Percentiles rank a stretch among this genome's conserved stretches.
Conservation (phyloP, 1,140 invertebrate species). For the Tribolium madens region DNA sequence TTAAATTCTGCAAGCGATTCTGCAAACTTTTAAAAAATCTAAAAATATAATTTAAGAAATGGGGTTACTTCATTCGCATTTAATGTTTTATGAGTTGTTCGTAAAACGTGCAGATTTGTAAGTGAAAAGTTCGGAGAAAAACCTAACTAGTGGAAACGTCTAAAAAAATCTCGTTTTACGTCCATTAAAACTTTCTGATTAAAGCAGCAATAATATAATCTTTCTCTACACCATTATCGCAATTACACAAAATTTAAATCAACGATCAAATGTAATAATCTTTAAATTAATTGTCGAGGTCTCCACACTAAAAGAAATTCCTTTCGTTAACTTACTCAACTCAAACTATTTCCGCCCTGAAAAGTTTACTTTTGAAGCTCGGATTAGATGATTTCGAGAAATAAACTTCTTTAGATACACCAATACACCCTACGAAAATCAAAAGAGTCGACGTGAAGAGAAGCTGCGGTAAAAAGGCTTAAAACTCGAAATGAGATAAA, state of each 20-base stretch:
- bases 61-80: slow-evolving; percentile 49
- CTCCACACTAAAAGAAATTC: background rate
- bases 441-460: slow-evolving; percentile 11
- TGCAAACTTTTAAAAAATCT: slow-evolving; percentile 48
- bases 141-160: slow-evolving; percentile 40
- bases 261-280: background rate
- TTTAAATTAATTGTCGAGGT: background rate
- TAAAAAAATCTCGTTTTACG: slow-evolving; percentile 42
- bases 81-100: slow-evolving; percentile 50
- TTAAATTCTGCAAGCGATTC: slow-evolving; percentile 45
- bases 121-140: slow-evolving; percentile 45
- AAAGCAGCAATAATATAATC: slow-evolving; percentile 41
- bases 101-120: slow-evolving; percentile 48
- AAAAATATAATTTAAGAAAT: slow-evolving; percentile 50
- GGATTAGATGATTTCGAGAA: slow-evolving; percentile 31
- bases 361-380: background rate
- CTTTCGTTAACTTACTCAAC: background rate
- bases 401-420: slow-evolving; percentile 18
- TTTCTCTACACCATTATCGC: background rate
- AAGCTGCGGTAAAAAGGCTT: background rate
- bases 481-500: slow-evolving; percentile 12
- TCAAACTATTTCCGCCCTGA: background rate
- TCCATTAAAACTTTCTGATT: slow-evolving; percentile 46
- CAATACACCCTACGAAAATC: slow-evolving; percentile 13
- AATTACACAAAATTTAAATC: background rate